These are phyloP conservation scores for Zaprionus ornatus DNA, from an alignment of 1,140 invertebrate genomes.

Conservation along the genomic window DNA sequence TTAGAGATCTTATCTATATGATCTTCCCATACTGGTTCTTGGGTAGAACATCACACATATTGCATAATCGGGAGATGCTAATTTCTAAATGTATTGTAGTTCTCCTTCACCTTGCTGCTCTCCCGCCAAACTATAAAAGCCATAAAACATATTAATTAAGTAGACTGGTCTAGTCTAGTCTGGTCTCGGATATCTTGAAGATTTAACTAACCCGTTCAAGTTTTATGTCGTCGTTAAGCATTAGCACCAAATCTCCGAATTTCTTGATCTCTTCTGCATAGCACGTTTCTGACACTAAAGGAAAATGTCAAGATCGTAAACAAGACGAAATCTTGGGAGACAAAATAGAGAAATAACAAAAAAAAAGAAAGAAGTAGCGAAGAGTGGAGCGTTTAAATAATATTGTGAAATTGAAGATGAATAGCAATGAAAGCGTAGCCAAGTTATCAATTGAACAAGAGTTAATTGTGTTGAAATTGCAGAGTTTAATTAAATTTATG, in stretches of 20 bases:
- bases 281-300: conserved; percentile 62
- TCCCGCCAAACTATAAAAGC: conserved; percentile 1
- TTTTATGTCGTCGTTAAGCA: conserved; percentile 21
- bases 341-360: conserved; percentile 1
- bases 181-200: neutral
- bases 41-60: neutral
- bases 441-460: neutral
- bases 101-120: neutral
- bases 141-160: conserved; percentile 61
- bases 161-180: conserved; percentile 50
- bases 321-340: conserved; percentile 21
- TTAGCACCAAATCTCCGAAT: conserved; percentile 29
- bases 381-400: neutral
- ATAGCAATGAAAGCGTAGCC: neutral
- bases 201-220: neutral
- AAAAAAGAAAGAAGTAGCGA: neutral
- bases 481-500: neutral
- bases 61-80: conserved; percentile 23
- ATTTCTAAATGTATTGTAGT: neutral
- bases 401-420: neutral
- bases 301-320: conserved; percentile 79
- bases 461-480: neutral
- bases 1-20: neutral
- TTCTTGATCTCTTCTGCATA: conserved; percentile 36
- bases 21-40: neutral